Conservation (phyloP, 2,113 vertebrate species). For the Aleadryas rufinucha region DNA sequence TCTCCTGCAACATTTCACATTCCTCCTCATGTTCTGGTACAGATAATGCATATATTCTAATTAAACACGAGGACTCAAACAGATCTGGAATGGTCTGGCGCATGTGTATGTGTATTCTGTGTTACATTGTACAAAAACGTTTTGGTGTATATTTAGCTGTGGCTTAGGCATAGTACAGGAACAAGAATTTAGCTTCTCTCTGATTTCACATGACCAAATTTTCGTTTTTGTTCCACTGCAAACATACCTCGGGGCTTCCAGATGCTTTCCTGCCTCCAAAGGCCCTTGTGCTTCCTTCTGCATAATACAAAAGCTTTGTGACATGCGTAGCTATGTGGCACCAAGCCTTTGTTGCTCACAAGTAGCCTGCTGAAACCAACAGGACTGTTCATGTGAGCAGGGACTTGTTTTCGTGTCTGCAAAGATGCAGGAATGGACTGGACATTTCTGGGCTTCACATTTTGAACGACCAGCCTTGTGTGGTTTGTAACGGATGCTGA, state of each 20-base stretch:
- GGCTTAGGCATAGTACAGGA: neutral
- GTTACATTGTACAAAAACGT: neutral
- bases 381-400: neutral
- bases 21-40: neutral
- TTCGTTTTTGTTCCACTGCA: neutral
- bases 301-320: neutral
- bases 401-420: neutral
- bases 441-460: neutral
- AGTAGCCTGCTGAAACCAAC: neutral
- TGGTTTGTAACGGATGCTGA: neutral
- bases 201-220: neutral
- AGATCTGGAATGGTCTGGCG: neutral
- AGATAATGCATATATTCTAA: neutral
- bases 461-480: neutral
- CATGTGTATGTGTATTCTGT: neutral
- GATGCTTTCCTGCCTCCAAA: conserved; percentile 12
- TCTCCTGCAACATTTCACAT: neutral
- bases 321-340: accelerated
- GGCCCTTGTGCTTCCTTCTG: neutral
- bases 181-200: neutral
- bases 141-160: neutral
- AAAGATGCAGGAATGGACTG: neutral
- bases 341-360: neutral
- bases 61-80: neutral
- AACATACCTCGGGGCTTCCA: neutral